phyloP scores from a whole-genome alignment of 2,113 vertebrate genomes.

The Ia io region DNA sequence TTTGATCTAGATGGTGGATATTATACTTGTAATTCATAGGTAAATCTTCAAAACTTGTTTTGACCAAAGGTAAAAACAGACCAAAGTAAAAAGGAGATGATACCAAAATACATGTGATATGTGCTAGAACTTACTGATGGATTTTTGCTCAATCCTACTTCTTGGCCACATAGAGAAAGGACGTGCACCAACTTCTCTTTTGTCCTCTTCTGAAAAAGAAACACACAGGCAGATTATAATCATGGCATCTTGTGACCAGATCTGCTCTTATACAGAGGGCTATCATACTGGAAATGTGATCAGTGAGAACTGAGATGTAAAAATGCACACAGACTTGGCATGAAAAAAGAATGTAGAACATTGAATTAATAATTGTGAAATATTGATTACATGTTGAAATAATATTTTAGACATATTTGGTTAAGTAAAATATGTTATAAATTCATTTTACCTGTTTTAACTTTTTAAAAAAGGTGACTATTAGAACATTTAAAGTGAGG shows the following conservation, averaged over 20 bases:
- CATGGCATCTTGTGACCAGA: neutral
- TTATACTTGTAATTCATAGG: neutral
- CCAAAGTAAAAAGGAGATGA: neutral
- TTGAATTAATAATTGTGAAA: neutral
- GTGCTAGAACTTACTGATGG: constrained; percentile 90
- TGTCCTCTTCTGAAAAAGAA: constrained; percentile 92
- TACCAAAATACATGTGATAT: neutral
- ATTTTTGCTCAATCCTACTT: constrained; percentile 98
- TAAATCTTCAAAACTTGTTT: neutral
- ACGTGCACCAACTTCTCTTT: constrained; percentile 98
- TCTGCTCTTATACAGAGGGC: too few species aligned
- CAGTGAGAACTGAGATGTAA: neutral
- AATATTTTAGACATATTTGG: neutral
- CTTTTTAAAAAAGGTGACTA: neutral
- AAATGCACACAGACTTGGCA: neutral
- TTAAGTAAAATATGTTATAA: neutral
- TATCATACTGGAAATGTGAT: neutral
- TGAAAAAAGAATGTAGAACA: neutral
- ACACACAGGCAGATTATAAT: neutral
- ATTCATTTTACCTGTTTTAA: neutral
- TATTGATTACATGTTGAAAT: neutral
- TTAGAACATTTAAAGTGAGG: neutral
- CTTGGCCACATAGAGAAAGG: constrained; percentile 96
- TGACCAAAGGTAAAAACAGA: neutral
- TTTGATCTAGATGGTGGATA: neutral